phyloP scores from a whole-genome alignment of 2,797 vertebrate species.

The Fundulus diaphanus region DNA sequence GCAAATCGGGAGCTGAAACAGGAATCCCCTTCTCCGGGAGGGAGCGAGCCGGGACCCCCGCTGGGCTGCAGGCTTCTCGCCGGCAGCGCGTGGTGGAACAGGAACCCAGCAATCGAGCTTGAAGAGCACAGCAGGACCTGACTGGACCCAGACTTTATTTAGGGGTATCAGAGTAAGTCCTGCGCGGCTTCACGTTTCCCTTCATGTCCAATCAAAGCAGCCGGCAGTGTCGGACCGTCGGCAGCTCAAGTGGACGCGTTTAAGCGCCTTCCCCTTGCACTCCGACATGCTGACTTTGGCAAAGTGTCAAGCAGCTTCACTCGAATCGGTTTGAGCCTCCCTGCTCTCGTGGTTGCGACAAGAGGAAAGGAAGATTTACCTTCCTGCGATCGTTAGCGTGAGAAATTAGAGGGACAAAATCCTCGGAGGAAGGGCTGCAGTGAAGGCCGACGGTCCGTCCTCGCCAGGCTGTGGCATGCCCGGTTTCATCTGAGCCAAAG shows the following conservation, averaged over 20 bases:
- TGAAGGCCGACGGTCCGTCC: no score
- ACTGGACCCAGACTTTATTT: background rate
- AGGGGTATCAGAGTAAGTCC: background rate
- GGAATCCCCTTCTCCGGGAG: slow-evolving; percentile 37
- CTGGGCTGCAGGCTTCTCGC: slow-evolving; percentile 55
- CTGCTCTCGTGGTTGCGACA: background rate
- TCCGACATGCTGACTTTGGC: background rate
- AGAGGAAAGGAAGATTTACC: background rate
- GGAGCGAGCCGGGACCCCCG: slow-evolving; percentile 56
- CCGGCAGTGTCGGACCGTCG: background rate
- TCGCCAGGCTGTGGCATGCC: no score
- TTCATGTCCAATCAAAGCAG: slow-evolving; percentile 12
- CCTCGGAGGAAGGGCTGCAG: no score
- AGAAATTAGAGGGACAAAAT: no score
- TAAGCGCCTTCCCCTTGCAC: background rate
- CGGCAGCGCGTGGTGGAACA: slow-evolving; percentile 1
- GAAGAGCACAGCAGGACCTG: background rate
- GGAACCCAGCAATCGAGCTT: slow-evolving; percentile 22
- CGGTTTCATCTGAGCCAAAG: no score
- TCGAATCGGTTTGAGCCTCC: background rate
- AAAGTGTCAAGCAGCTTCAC: background rate
- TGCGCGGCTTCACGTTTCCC: slow-evolving; percentile 13
- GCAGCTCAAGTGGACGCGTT: background rate
- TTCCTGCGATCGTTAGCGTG: no score
- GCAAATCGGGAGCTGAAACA: slow-evolving; percentile 40